phyloP scores from a whole-genome alignment of 2,797 vertebrate genomes.

The Rhinogobio ventralis region DNA sequence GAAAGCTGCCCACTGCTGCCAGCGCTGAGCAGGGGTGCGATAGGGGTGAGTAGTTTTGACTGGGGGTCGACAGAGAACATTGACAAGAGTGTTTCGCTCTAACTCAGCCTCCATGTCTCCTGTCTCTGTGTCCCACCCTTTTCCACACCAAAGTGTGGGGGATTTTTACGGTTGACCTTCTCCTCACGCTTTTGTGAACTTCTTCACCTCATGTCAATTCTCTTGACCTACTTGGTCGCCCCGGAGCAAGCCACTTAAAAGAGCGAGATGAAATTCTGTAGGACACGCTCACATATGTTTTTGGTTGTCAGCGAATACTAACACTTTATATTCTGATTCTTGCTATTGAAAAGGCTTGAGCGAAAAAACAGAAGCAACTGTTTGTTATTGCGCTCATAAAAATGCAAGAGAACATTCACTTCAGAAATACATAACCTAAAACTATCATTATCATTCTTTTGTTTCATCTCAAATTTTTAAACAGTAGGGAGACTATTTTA shows the following conservation, averaged over 20 bases:
- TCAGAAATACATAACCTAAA: neutral
- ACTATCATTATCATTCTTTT: neutral
- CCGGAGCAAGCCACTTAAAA: slow-evolving; percentile 80
- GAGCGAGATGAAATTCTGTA: slow-evolving; percentile 70
- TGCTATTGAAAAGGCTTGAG: neutral
- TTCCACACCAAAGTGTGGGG: slow-evolving; percentile 41
- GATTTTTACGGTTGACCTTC: slow-evolving; percentile 83
- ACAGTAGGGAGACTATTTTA: neutral
- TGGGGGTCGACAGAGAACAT: slow-evolving; percentile 56
- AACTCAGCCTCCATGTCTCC: slow-evolving; percentile 54
- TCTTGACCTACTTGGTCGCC: slow-evolving; percentile 85
- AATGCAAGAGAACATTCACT: neutral
- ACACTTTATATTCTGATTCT: neutral
- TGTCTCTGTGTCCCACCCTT: slow-evolving; percentile 48
- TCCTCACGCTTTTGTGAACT: slow-evolving; percentile 78
- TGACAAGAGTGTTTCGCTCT: slow-evolving; percentile 37
- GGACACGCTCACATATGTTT: slow-evolving; percentile 59
- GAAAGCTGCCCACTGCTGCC: slow-evolving; percentile 62
- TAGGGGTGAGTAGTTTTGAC: slow-evolving; percentile 61
- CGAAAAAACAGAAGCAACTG: neutral
- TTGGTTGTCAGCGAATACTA: slow-evolving; percentile 31
- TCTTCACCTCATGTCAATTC: slow-evolving; percentile 80
- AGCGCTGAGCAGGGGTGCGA: slow-evolving; percentile 66
- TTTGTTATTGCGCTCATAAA: neutral
- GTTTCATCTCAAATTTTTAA: neutral